These are phyloP conservation scores for Arctopsyche grandis DNA, from an alignment of 1,140 invertebrate species.

Conservation along the genomic window DNA sequence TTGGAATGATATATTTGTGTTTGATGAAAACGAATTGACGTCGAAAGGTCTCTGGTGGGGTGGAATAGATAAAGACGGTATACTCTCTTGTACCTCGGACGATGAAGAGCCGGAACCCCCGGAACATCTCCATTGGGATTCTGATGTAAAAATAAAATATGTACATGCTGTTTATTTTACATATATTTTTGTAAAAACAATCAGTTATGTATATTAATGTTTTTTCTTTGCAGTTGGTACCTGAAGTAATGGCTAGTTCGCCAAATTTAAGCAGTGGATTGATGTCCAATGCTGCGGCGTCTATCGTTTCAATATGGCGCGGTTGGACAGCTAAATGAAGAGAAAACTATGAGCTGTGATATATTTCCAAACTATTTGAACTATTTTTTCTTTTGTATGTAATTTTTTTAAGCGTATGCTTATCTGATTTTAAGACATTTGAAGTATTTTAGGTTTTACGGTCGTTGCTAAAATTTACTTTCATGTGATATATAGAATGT, in stretches of 20 bases:
- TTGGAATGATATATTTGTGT: background rate
- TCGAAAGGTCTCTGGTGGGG: conserved; percentile 37
- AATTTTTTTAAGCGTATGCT: too few relatives aligned
- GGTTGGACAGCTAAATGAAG: conserved; percentile 61
- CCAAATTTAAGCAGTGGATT: conserved; percentile 68
- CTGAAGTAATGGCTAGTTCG: conserved; percentile 61
- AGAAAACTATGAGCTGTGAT: background rate
- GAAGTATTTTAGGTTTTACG: too few relatives aligned
- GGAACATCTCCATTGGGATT: conserved; percentile 62
- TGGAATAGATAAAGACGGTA: conserved; percentile 7
- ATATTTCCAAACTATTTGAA: too few relatives aligned
- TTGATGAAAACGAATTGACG: conserved; percentile 31
- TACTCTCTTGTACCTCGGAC: conserved; percentile 40
- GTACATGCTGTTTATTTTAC: background rate
- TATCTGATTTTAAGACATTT: too few relatives aligned
- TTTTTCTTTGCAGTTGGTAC: conserved; percentile 55
- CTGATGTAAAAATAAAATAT: conserved; percentile 57
- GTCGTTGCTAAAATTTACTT: too few relatives aligned
- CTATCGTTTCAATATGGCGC: conserved; percentile 76
- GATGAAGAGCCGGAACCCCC: conserved; percentile 60
- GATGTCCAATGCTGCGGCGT: conserved; percentile 75
- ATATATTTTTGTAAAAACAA: background rate
- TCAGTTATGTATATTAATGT: background rate
- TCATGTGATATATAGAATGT: background rate
- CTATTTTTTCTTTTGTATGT: conserved; percentile 11